Conservation (phyloP, 2,113 vertebrate genomes). For the Carlito syrichta region DNA sequence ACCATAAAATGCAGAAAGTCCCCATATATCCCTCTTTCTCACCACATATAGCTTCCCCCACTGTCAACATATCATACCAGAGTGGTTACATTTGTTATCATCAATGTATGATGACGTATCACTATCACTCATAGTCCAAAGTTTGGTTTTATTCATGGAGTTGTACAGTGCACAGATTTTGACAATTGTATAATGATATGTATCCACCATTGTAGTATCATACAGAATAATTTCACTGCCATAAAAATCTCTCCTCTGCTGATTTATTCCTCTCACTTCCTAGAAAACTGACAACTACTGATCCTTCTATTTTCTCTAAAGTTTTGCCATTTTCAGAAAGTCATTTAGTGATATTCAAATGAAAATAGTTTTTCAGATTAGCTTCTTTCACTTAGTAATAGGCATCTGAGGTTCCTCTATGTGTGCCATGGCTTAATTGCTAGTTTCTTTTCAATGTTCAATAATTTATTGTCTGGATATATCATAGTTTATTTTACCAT, state of each 20-base stretch:
- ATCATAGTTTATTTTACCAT: background rate
- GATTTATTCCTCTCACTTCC: background rate
- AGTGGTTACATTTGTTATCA: background rate
- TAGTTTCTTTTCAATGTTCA: background rate
- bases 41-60: background rate
- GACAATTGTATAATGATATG: background rate
- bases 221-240: background rate
- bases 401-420: too few relatives aligned
- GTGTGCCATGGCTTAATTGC: background rate
- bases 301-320: background rate
- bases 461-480: background rate
- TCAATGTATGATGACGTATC: background rate
- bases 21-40: background rate
- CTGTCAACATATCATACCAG: background rate
- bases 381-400: background rate
- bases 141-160: background rate
- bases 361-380: background rate
- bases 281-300: background rate
- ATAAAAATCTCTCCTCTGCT: background rate
- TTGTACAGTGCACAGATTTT: background rate
- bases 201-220: background rate
- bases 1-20: background rate
- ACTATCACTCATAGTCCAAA: background rate
- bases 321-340: background rate
- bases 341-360: background rate